phyloP scores from a whole-genome alignment of 2,888 invertebrate species.

The Dimorphilus gyrociliatus region DNA sequence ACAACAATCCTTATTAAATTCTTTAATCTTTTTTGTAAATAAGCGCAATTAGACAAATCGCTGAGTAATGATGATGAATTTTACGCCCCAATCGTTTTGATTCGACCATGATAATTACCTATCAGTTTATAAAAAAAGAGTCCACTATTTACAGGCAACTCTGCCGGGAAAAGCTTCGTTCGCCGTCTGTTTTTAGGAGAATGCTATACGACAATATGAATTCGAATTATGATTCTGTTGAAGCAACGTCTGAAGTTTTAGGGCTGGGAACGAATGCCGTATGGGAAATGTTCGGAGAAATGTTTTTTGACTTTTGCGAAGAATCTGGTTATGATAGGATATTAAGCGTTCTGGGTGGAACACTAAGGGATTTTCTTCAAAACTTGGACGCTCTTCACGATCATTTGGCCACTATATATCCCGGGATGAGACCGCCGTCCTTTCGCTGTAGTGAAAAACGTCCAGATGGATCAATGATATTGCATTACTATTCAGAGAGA shows the following conservation, averaged over 20 bases:
- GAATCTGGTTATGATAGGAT: conserved; percentile 94
- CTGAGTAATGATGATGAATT: no score
- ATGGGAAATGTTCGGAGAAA: conserved; percentile 74
- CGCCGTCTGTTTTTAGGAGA: no score
- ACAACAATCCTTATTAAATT: no score
- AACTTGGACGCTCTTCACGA: conserved; percentile 15
- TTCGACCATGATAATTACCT: no score
- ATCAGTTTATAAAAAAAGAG: no score
- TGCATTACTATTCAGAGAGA: conserved; percentile 15
- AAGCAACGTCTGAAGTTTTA: not conserved
- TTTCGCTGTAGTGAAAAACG: conserved; percentile 9
- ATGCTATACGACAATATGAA: no score
- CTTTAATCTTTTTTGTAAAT: no score
- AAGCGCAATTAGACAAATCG: no score
- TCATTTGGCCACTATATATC: conserved; percentile 6
- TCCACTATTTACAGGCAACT: no score
- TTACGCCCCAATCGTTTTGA: no score
- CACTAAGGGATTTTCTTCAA: conserved; percentile 13
- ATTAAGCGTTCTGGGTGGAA: conserved; percentile 54
- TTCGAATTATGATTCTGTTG: no score
- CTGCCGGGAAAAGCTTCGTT: no score
- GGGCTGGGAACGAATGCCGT: conserved; percentile 47
- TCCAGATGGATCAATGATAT: conserved; percentile 8
- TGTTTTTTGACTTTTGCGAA: conserved; percentile 88
- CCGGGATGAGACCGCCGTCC: conserved; percentile 6